Base-by-base conservation (phyloP, 2,113 vertebrate species). In the Petromus typicus region DNA sequence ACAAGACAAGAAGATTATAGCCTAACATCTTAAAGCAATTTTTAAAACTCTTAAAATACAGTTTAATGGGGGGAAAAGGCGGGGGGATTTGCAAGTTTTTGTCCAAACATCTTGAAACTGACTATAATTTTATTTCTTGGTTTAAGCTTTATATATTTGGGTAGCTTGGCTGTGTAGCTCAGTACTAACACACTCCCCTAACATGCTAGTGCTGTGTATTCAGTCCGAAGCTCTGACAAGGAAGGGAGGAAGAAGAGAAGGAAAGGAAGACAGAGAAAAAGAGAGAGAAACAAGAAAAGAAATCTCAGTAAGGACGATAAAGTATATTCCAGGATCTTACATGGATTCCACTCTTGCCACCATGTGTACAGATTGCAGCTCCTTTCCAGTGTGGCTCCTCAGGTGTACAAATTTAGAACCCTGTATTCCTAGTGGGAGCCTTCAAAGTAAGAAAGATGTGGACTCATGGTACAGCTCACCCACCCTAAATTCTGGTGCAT, bases 31-130 rank as follows among this genome's bases (percentile, higher is more conserved):
- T 30, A 63, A 78, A 93, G 32, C 32, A 79, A 91, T 92, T 87
- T 88, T 64, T 94, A 95, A 48, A 23, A 56, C 11, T 7, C 61
- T 89, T 79, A 6, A 86, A 63, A 93, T 89, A 64, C 12, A 32
- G 37, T 69, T 85, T 8, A 17, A 88, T 16, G 61, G 25, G 54
- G 25, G 2, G 20, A 23, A 1, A 22, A 40, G 12, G n/a, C 4
- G 20, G 37, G 22, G 17, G 9, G 0, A 22, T 69, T 37, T 37
- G 1, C 2, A 79, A n/a, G 34, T 73, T 48, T 69, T 48, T 69
- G 30, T 83, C 30, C 43, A 79, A 73, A 30, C 34, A 67, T 86
- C 93, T 95, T 91, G 27, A 91, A 94, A 79, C 11, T 17, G 2
- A 66, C 67, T 82, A 13, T 30, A 63, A 64, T 48, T 85, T 90